Evolutionary conservation across 2,113 vertebrate species (phyloP).

Genomic region (Rhombomys opimus): DNA sequence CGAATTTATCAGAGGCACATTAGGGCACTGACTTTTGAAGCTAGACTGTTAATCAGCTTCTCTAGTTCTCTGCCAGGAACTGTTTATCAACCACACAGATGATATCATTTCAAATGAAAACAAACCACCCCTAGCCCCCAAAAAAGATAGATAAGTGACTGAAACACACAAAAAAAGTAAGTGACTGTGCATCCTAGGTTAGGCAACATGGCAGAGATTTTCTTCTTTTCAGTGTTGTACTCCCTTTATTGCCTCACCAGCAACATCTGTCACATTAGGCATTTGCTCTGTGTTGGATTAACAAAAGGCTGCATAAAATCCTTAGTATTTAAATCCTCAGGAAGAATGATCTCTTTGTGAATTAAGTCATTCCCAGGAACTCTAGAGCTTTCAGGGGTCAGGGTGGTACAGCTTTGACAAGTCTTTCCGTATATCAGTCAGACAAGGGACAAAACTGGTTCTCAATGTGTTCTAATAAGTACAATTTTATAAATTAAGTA

Average conservation of each 20-base stretch:
- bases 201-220: not conserved
- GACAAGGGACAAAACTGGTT: not conserved
- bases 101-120: not conserved
- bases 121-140: not conserved
- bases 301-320: constrained; percentile 35
- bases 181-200: not conserved
- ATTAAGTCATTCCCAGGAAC: not conserved
- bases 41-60: not conserved
- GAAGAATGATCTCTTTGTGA: not conserved
- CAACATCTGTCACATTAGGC: not conserved
- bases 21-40: not conserved
- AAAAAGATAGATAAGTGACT: no score
- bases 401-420: not conserved
- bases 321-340: not conserved
- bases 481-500: not conserved
- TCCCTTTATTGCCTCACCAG: not conserved
- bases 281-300: not conserved
- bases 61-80: not conserved
- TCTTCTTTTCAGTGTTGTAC: constrained; percentile 13
- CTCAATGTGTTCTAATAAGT: constrained; percentile 38
- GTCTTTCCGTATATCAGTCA: not conserved
- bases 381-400: not conserved
- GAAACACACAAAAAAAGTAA: not conserved
- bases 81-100: not conserved
- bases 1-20: not conserved